These are phyloP conservation scores for Chelonus insularis DNA, from an alignment of 1,140 invertebrate genomes.

Conservation along the genomic window DNA sequence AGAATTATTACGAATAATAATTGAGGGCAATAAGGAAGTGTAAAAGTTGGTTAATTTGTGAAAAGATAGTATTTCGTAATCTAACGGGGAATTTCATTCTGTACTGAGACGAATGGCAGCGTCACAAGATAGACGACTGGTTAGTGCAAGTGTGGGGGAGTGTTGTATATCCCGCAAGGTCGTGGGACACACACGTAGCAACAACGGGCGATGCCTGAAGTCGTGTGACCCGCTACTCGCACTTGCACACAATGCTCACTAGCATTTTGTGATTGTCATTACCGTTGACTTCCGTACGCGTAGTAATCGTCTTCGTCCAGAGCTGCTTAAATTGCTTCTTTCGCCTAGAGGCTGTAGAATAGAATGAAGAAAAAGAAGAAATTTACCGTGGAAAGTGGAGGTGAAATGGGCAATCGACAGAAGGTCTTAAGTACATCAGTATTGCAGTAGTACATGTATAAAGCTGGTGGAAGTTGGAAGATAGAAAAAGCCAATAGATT, in stretches of 20 bases:
- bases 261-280: constrained; percentile 43
- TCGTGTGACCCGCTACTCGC: constrained; percentile 27
- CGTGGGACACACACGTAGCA: constrained; percentile 39
- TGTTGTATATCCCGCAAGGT: constrained; percentile 48
- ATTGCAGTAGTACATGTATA: not conserved
- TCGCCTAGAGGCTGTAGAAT: constrained; percentile 4
- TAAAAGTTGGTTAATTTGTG: no score
- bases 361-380: not conserved
- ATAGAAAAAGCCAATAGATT: no score
- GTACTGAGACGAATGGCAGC: no score
- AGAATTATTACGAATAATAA: no score
- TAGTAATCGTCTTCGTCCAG: constrained; percentile 12
- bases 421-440: not conserved
- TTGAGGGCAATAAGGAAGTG: no score
- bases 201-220: constrained; percentile 4
- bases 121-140: no score
- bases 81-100: no score
- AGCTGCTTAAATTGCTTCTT: constrained; percentile 26
- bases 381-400: constrained; percentile 13
- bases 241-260: constrained; percentile 30
- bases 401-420: constrained; percentile 16
- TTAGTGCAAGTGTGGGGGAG: not conserved
- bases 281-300: constrained; percentile 37
- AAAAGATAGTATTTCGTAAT: no score
- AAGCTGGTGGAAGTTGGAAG: no score